Evolutionary conservation across 2,888 invertebrate species (phyloP).

Genomic region (Cetonia aurata): DNA sequence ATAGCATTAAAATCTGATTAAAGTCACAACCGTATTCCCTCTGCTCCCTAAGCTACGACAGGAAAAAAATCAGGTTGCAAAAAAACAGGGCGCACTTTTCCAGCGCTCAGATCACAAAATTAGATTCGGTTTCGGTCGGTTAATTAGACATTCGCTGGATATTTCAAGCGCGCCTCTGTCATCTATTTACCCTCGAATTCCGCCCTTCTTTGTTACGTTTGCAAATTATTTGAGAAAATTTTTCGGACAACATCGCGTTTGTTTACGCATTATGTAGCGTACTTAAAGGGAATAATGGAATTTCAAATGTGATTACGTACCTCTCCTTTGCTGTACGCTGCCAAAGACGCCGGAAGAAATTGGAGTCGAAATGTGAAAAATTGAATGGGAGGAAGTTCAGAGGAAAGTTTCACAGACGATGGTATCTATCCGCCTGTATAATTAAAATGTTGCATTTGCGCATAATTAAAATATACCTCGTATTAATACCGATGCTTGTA

Average conservation of each 20-base stretch:
- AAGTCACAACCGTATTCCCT: background rate
- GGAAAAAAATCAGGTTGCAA: background rate
- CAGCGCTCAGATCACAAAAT: conserved; percentile 15
- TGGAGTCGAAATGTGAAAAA: no score
- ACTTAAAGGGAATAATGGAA: no score
- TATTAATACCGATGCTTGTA: no score
- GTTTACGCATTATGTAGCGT: background rate
- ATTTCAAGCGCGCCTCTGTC: conserved; percentile 18
- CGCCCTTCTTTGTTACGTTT: background rate
- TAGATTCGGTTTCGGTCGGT: conserved; percentile 5
- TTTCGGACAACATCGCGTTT: background rate
- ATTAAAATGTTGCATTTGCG: no score
- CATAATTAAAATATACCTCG: no score
- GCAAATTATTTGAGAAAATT: conserved; percentile 4
- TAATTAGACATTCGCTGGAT: conserved; percentile 29
- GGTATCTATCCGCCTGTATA: no score
- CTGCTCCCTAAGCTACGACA: background rate
- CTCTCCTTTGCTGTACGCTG: no score
- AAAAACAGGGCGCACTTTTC: background rate
- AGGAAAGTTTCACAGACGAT: no score
- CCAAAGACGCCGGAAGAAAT: no score
- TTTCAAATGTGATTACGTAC: no score
- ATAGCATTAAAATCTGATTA: no score
- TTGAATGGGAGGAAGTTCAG: no score
- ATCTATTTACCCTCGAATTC: conserved; percentile 21